phyloP scores from a whole-genome alignment of 1,140 invertebrate genomes.

The Drosophila subobscura region DNA sequence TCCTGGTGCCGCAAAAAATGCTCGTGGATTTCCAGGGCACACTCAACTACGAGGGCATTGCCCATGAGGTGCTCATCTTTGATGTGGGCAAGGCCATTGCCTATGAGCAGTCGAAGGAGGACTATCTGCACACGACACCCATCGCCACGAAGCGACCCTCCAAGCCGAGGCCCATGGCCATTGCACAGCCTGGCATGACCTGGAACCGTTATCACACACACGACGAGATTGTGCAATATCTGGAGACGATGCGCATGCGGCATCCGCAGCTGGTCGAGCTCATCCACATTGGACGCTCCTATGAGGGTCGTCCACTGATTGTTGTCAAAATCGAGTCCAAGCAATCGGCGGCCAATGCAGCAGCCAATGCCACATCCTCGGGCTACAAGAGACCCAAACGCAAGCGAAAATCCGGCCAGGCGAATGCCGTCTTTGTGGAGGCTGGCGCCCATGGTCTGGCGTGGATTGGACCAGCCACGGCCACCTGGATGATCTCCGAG shows the following conservation, averaged over 20 bases:
- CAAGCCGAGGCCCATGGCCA: constrained; percentile 20
- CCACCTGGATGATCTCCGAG: constrained; percentile 90
- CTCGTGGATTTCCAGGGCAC: constrained; percentile 87
- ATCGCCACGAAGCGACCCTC: constrained; percentile 34
- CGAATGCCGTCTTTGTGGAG: constrained; percentile 87
- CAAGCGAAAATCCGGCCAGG: constrained; percentile 76
- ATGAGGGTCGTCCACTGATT: constrained; percentile 88
- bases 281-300: constrained; percentile 88
- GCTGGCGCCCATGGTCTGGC: constrained; percentile 91
- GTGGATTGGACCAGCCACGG: constrained; percentile 93
- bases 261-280: constrained; percentile 87
- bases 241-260: constrained; percentile 88
- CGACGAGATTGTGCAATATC: constrained; percentile 87
- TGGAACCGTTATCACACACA: constrained; percentile 89
- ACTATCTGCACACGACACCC: constrained; percentile 57
- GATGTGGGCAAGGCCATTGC: constrained; percentile 89
- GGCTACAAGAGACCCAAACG: constrained; percentile 68
- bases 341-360: constrained; percentile 21
- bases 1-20: constrained; percentile 88
- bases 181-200: constrained; percentile 51
- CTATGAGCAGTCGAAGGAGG: constrained; percentile 84
- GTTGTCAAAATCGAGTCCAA: constrained; percentile 79
- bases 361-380: constrained; percentile 33
- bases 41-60: constrained; percentile 86
- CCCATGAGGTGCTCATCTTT: constrained; percentile 88